Base-by-base conservation (phyloP, 2,888 invertebrate genomes). In the Rhagophthalmus giganteus region DNA sequence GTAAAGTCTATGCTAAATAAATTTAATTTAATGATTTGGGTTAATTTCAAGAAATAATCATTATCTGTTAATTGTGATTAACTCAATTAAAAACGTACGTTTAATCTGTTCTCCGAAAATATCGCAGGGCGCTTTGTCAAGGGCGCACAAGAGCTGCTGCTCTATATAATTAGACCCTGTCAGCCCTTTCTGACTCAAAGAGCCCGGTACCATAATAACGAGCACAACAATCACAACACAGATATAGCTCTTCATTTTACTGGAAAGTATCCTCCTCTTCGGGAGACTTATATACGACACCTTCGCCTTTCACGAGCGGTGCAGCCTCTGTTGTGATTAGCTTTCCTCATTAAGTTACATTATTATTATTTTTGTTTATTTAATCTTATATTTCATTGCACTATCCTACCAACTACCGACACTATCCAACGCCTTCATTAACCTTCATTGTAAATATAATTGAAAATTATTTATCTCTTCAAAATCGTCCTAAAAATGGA, bases 101-200 rank as follows among this genome's bases (percentile, higher is more conserved):
- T 80, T 84, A 26, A 85, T 74, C 69, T 81, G 82, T 48, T 74
- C 74, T 53, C 84, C 84, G 41, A 83, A 71, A 48, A 75, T 72
- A 70, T 84, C 84, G 63, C 84, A 84, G 6, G 79, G 79, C 54
- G 76, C 79, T 58, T 74, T 76, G 55, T 80, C 79, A 30, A 83
- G 72, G 34, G 83, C 79, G 64, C 84, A 84, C 62, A 78, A 73
- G 42, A 84, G 76, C 64, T 83, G 79, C 49, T 63, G 66, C 48
- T 75, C 72, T 12, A 74, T 61, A 53, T 70, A 72, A 24, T 38
- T 47, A 34, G 41, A 45, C 3, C 45, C 37, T 2, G 35, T 14
- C 11, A 50, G 27, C 27, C 41, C 32, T 11, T 6, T 10, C 34
- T 54, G 54, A 34, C 50, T 41, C 16, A 24, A 7, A 5, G 11